phyloP scores from a whole-genome alignment of 2,888 invertebrate species.

The Cheiracanthium punctorium region DNA sequence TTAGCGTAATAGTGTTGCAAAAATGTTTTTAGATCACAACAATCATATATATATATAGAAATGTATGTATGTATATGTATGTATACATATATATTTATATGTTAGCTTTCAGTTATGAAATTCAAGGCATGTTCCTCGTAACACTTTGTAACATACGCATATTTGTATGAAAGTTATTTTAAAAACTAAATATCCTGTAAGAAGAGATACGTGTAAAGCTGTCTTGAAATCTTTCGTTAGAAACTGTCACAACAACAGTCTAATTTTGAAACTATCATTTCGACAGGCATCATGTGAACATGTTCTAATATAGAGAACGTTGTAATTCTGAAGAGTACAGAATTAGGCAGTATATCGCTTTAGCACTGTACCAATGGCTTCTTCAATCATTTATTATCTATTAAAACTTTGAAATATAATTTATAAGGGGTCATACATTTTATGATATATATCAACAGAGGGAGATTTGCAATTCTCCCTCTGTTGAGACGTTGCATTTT shows the following conservation, averaged over 20 bases:
- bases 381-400: background rate
- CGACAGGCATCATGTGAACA: background rate
- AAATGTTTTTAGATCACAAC: background rate
- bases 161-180: background rate
- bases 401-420: background rate
- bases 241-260: background rate
- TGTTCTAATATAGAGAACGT: constrained; percentile 11
- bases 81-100: background rate
- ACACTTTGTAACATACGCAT: background rate
- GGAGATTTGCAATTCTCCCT: no score
- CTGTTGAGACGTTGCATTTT: no score
- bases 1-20: background rate
- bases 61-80: background rate
- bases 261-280: background rate
- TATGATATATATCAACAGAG: background rate
- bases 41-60: background rate
- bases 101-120: background rate
- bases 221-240: background rate
- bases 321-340: constrained; percentile 12
- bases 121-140: background rate
- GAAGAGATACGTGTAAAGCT: background rate
- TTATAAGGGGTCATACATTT: background rate
- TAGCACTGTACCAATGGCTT: no score
- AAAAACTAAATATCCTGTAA: background rate
- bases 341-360: constrained; percentile 6